These are phyloP conservation scores for Holacanthella duospinosa DNA, from an alignment of 2,888 invertebrate genomes.

Conservation along the genomic window DNA sequence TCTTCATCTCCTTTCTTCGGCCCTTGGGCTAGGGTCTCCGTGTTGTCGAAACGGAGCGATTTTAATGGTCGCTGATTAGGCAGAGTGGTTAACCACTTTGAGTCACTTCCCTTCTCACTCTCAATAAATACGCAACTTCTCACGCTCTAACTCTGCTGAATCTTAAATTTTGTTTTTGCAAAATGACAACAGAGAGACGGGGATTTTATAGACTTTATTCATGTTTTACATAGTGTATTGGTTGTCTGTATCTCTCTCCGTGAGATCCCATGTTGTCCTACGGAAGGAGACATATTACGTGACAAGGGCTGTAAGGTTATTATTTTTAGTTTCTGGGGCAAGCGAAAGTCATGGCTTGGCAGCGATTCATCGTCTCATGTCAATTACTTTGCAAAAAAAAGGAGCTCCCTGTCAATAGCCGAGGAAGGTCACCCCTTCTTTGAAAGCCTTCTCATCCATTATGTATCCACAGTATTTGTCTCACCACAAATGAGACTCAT, in stretches of 20 bases:
- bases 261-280: too few relatives aligned
- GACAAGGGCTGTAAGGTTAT: too few relatives aligned
- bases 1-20: too few relatives aligned
- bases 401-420: constrained; percentile 33
- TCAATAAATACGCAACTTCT: not conserved
- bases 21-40: too few relatives aligned
- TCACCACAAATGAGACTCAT: not conserved
- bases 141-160: not conserved
- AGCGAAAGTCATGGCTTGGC: too few relatives aligned
- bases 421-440: constrained; percentile 31
- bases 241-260: too few relatives aligned
- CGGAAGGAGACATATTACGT: too few relatives aligned
- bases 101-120: not conserved
- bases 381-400: not conserved
- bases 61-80: constrained; percentile 4
- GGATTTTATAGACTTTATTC: too few relatives aligned
- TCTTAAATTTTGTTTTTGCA: not conserved
- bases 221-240: too few relatives aligned
- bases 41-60: too few relatives aligned
- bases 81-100: not conserved
- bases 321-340: too few relatives aligned
- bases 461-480: not conserved
- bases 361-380: not conserved
- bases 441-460: not conserved
- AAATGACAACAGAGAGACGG: too few relatives aligned